Evolutionary conservation across 2,888 invertebrate species (phyloP), one percentile per base, ranked within the genome.

Genomic region (Thyatira batis): DNA sequence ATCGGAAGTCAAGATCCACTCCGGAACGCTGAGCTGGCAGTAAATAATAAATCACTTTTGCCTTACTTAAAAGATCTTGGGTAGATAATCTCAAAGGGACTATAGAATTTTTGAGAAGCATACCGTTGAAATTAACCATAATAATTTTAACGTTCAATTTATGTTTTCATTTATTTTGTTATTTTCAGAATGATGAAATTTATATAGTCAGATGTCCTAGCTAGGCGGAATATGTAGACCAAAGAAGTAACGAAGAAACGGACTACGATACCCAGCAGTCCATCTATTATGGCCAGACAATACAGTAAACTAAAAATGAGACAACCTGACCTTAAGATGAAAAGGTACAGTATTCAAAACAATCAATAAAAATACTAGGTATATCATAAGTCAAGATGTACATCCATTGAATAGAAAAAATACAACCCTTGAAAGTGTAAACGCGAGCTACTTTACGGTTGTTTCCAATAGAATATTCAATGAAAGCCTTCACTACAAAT

Each of bases 391-490:
- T 45, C 23, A n/a, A 45, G 20, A 11, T 44, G 6, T 44, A 39
- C 39, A 17, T 17, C 39, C 39, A 39, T 39, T 39, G 39, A 39
- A 39, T 3, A 11, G 5, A 17, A 39, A 39, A 39, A 39, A 39
- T 17, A 39, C 39, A 39, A 39, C 39, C 39, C 39, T 45, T 17
- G 27, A 27, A 49, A 20, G 45, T 50, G 33, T 49, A 53, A 53
- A 33, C 45, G 49, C 17, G 20, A 30, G 20, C 48, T 50, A 53
- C 45, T 55, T 55, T 51, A 53, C 54, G 50, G 50, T 45, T 30
- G 46, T 64, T 62, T 57, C 56, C 54, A 52, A 74, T 71, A 61
- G 51, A 74, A 73, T 78, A 73, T 77, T 76, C 65, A 72, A 71
- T 59, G 51, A 53, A 46, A 53, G 51, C 57, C 55, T 53, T 63